A percentile compares a stretch with the other conserved stretches of the same genome.
phyloP scores from a whole-genome alignment of 30 jellyfish, hydroid and myxozoan species.

The Pseudorhiza aurosa region DNA sequence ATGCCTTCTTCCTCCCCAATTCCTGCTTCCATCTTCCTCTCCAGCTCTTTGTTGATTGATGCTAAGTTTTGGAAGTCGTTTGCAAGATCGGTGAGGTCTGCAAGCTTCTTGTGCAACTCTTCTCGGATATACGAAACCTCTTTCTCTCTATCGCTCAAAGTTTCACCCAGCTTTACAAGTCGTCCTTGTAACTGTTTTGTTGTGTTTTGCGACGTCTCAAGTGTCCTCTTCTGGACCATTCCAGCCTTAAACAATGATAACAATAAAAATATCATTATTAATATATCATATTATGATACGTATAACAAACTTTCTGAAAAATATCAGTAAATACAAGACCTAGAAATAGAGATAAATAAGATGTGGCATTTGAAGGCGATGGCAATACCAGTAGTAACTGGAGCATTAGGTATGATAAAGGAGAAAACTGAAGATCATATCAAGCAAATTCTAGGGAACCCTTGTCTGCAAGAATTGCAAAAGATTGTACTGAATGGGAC shows the following conservation, averaged over 20 bases:
- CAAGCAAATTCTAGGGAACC: too few relatives aligned
- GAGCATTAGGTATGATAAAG: too few relatives aligned
- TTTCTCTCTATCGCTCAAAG: constrained; percentile 4
- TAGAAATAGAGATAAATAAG: too few relatives aligned
- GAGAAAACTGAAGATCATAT: too few relatives aligned
- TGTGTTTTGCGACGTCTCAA: background rate
- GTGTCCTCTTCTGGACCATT: constrained; percentile 1
- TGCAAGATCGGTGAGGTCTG: constrained; percentile 53
- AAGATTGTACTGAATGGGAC: too few relatives aligned
- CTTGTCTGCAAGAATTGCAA: too few relatives aligned
- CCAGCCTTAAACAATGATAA: constrained; percentile 40
- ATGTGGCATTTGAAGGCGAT: too few relatives aligned
- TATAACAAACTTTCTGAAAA: too few relatives aligned
- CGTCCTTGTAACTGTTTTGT: constrained; percentile 17
- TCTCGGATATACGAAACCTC: constrained; percentile 19
- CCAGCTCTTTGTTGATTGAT: constrained; percentile 32
- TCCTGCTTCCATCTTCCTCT: constrained; percentile 36
- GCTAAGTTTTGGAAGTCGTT: constrained; percentile 43
- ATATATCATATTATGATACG: background rate
- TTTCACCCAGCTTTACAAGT: constrained; percentile 7
- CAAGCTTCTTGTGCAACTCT: constrained; percentile 49
- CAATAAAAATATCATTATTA: background rate
- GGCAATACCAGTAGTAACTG: too few relatives aligned
- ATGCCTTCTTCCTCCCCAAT: constrained; percentile 45
- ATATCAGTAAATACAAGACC: too few relatives aligned